Evolutionary conservation across 1,140 invertebrate genomes (phyloP).

Genomic region (Ditylenchus dipsaci): DNA sequence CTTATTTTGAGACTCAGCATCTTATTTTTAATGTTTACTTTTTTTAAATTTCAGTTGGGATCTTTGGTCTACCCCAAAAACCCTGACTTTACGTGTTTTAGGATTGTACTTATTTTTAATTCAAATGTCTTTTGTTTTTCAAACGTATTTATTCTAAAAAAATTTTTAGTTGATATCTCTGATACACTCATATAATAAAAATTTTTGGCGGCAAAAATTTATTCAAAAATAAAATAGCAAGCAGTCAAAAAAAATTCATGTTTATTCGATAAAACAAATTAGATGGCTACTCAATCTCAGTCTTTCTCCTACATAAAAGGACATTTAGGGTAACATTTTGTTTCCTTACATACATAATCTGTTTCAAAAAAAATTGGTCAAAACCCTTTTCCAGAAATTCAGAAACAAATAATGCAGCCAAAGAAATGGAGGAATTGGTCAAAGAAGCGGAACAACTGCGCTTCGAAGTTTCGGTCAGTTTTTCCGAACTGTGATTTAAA

Average conservation of each 20-base stretch:
- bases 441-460: constrained; percentile 2
- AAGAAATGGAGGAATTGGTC: constrained; percentile 16
- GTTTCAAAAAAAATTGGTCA: not conserved
- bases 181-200: too few relatives aligned
- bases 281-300: constrained; percentile 8
- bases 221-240: not conserved
- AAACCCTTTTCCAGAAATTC: not conserved
- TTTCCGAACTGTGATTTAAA: not conserved
- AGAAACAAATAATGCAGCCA: not conserved
- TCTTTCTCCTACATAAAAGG: constrained; percentile 14
- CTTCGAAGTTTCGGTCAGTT: not conserved
- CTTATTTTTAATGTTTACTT: too few relatives aligned
- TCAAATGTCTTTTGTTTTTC: too few relatives aligned
- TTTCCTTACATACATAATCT: not conserved
- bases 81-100: too few relatives aligned
- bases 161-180: too few relatives aligned
- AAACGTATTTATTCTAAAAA: too few relatives aligned
- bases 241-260: not conserved
- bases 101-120: too few relatives aligned
- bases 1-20: too few relatives aligned
- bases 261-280: not conserved
- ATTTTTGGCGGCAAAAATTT: too few relatives aligned
- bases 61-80: too few relatives aligned
- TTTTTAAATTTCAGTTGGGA: too few relatives aligned
- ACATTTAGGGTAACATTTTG: not conserved